These are phyloP conservation scores for Felis chaus DNA, from an alignment of 2,113 vertebrate species.

Conservation along the genomic window DNA sequence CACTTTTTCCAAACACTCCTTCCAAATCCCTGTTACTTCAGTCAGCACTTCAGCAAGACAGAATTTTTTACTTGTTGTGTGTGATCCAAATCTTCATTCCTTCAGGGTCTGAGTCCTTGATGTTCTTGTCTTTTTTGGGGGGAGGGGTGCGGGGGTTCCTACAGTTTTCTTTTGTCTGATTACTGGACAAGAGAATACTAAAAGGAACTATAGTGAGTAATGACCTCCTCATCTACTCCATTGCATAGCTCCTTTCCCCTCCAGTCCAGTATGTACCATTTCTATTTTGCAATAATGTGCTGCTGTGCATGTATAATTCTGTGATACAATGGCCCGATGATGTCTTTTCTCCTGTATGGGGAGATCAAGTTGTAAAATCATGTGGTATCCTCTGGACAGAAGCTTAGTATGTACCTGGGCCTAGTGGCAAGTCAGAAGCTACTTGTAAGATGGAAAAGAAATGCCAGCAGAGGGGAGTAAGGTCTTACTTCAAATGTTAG, in stretches of 20 bases:
- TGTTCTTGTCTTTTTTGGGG: neutral
- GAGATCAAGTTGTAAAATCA: neutral
- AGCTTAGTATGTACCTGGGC: neutral
- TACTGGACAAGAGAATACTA: neutral
- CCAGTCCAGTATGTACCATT: neutral
- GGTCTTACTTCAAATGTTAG: neutral
- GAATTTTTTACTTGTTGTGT: neutral
- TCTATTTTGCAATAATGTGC: neutral
- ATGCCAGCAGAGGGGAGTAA: neutral
- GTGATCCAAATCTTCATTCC: neutral
- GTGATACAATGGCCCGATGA: neutral
- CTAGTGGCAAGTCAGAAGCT: neutral
- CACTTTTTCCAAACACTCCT: neutral
- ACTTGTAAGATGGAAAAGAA: neutral
- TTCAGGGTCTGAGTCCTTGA: neutral
- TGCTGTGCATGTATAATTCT: neutral
- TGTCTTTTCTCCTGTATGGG: neutral
- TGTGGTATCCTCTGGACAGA: neutral
- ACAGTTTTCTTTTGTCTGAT: neutral
- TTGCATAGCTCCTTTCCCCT: neutral
- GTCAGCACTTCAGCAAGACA: neutral
- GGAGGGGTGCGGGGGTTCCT: neutral
- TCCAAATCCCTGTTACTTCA: neutral
- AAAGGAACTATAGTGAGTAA: neutral
- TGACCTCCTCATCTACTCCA: neutral